Percentiles rank a stretch among this genome's conserved stretches.
Evolutionary conservation across 1,140 invertebrate species (phyloP).

Genomic region (Sarcophaga bullata): DNA sequence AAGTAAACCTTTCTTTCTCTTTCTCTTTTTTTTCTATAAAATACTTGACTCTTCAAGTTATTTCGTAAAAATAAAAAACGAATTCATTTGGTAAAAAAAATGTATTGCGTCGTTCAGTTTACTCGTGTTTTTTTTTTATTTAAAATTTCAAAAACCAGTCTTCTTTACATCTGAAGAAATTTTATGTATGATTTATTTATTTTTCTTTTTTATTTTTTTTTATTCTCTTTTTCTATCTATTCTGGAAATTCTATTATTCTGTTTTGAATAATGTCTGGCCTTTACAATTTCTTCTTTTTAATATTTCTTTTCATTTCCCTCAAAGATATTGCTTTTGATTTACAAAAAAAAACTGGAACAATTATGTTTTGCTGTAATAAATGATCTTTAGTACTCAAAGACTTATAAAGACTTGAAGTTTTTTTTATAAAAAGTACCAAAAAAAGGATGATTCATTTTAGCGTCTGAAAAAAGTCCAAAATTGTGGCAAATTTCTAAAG

Average conservation of each 20-base stretch:
- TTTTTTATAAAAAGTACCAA: no score
- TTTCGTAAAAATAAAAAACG: neutral
- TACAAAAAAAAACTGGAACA: no score
- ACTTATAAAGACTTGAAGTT: no score
- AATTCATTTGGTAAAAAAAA: neutral
- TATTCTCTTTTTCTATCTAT: neutral
- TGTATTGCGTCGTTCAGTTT: neutral
- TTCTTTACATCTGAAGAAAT: neutral
- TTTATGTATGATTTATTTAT: neutral
- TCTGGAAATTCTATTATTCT: no score
- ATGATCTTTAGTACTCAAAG: no score
- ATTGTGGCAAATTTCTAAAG: no score
- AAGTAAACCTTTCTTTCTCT: neutral
- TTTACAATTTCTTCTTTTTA: neutral
- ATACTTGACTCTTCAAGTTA: slow-evolving; percentile 1
- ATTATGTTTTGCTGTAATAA: no score
- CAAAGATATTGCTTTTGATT: no score
- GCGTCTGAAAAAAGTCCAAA: no score
- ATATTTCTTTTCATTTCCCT: neutral
- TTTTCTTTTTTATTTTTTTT: neutral
- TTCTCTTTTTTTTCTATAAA: neutral
- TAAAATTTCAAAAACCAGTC: slow-evolving; percentile 4
- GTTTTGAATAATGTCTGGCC: neutral
- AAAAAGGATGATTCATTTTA: no score
- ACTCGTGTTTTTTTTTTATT: neutral